Base-by-base conservation (phyloP, 2,888 invertebrate genomes). In the Andrena haemorrhoa region DNA sequence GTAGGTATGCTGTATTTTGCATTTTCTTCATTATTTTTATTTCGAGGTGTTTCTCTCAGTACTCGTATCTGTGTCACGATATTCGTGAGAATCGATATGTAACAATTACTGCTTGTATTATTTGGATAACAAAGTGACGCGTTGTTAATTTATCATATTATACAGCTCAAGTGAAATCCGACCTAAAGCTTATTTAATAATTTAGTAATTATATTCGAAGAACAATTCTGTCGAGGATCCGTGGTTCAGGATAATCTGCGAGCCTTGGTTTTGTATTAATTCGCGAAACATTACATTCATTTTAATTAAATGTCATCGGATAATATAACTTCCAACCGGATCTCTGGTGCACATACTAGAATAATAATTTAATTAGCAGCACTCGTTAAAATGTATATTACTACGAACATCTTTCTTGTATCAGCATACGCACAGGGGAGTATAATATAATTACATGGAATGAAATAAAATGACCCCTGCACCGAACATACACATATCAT, bases 161-260 rank as follows among this genome's bases (percentile, higher is more conserved):
- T 47, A 20, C 35, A 3, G 2, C 12, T 0, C 2, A 29, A 26
- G 41, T 58, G 35, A 29, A 26, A 12, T 16, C 7, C 20, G 31
- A 6, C 65, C 20, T 16, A 23, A 47, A 56, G 33, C 8, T 66
- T 23, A 47, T 12, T 12, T 31, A 33, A 31, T 12, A 23, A 31
- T 7, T 35, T 23, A 20, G 4, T 75, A 75, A 75, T 68, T 75
- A 49, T 29, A 23, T 75, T 60, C 49, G 33, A 49, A n/a, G 68
- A 51, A 75, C 51, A 68, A 47, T 20, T 60, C 31, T 29, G n/a
- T 35, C 41, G 26, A 10, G 26, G 5, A 60, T 33, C n/a, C 29
- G 10, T 51, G 7, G n/a, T 51, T 7, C 7, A 20, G 2, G 51
- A 8, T 51, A 20, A 20, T 20, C 7, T 51, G 20, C 8, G 23